These are phyloP conservation scores for Porphyrio hochstetteri DNA, from an alignment of 2,113 vertebrate genomes.

Conservation along the genomic window DNA sequence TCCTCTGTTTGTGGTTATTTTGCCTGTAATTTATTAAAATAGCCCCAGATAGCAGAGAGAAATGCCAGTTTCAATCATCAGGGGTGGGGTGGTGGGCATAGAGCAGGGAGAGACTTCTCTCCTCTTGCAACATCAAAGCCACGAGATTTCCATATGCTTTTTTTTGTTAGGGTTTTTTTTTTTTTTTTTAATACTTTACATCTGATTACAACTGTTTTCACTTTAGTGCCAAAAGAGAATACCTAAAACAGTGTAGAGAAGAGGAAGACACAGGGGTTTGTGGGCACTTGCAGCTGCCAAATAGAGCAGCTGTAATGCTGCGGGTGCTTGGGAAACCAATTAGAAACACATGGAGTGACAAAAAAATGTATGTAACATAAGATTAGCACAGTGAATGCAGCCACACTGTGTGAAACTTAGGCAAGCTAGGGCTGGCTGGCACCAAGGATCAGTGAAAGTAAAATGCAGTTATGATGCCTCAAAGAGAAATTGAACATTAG, in stretches of 20 bases:
- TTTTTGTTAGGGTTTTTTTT: background rate
- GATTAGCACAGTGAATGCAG: conserved; percentile 47
- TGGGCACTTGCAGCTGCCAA: conserved; percentile 61
- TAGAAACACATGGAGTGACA: conserved; percentile 67
- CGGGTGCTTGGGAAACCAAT: conserved; percentile 56
- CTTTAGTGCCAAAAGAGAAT: conserved; percentile 53
- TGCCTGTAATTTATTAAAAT: background rate
- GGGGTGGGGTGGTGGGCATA: background rate
- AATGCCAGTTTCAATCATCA: background rate
- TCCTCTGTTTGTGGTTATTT: background rate
- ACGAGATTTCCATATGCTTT: conserved; percentile 23
- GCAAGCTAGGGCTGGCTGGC: conserved; percentile 34
- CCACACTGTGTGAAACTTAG: conserved; percentile 46
- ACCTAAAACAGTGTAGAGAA: conserved; percentile 30
- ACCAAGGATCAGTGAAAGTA: conserved; percentile 26
- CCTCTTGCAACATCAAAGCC: conserved; percentile 7
- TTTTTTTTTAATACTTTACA: background rate
- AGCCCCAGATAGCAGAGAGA: background rate
- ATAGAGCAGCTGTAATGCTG: conserved; percentile 63
- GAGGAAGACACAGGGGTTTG: conserved; percentile 46
- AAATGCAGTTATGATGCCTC: conserved; percentile 4
- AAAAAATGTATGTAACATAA: conserved; percentile 51
- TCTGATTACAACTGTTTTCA: conserved; percentile 57
- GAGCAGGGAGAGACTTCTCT: background rate
- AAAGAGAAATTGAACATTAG: conserved; percentile 30